phyloP scores from a whole-genome alignment of 2,888 invertebrate species.

The Choreutis nemorana region DNA sequence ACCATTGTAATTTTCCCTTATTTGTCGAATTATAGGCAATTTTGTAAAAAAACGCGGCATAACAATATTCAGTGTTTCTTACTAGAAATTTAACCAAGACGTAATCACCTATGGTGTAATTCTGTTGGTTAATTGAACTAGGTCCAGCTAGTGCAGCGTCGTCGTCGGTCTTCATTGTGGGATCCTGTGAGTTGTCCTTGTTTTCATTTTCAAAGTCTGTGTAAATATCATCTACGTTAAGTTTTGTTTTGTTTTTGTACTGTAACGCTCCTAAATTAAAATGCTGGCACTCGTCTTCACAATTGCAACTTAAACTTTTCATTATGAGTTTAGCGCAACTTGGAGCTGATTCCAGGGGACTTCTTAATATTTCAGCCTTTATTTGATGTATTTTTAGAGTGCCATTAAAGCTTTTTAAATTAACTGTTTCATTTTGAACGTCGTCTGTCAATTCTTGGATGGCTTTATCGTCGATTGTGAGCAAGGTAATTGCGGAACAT shows the following conservation, averaged over 20 bases:
- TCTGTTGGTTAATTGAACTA: slow-evolving; percentile 13
- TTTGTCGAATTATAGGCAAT: not conserved
- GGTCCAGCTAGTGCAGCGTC: slow-evolving; percentile 7
- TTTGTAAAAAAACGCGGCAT: slow-evolving; percentile 2
- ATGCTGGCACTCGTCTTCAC: slow-evolving; percentile 11
- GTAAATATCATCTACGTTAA: slow-evolving; percentile 8
- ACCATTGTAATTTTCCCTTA: not conserved
- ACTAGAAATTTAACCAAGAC: slow-evolving; percentile 11
- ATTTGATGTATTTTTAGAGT: not conserved
- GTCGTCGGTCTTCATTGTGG: slow-evolving; percentile 5
- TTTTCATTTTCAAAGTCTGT: slow-evolving; percentile 10
- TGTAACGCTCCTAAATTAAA: slow-evolving; percentile 7
- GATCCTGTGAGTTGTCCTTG: slow-evolving; percentile 5
- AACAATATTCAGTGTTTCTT: slow-evolving; percentile 11
- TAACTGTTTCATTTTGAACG: not conserved
- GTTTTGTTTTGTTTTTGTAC: slow-evolving; percentile 6
- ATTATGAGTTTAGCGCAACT: slow-evolving; percentile 18
- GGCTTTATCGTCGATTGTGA: not conserved
- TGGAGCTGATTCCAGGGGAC: slow-evolving; percentile 23
- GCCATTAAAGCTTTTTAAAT: not conserved
- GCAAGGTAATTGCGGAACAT: slow-evolving; percentile 1
- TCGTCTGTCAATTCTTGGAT: not conserved
- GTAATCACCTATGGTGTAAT: slow-evolving; percentile 10
- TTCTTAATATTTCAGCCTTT: slow-evolving; percentile 28
- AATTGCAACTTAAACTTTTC: slow-evolving; percentile 11